phyloP scores from a whole-genome alignment of 2,888 invertebrate genomes.

The Maniola hyperantus region DNA sequence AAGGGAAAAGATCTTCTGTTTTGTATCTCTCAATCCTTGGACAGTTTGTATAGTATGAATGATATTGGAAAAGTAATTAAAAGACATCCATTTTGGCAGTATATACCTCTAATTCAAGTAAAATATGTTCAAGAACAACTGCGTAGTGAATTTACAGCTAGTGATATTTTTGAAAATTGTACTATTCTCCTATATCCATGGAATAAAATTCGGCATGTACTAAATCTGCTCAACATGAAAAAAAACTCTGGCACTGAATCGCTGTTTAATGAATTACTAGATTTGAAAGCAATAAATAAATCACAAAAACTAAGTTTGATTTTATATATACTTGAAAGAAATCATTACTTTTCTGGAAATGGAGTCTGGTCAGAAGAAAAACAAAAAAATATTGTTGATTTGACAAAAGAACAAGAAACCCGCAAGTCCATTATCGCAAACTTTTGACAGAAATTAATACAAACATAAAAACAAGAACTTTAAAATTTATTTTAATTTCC shows the following conservation, averaged over 20 bases:
- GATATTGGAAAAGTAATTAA: conserved; percentile 58
- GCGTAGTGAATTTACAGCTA: conserved; percentile 52
- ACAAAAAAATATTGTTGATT: conserved; percentile 45
- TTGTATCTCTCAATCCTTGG: conserved; percentile 62
- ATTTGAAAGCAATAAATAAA: conserved; percentile 54
- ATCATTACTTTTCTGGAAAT: conserved; percentile 76
- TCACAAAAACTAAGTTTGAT: conserved; percentile 68
- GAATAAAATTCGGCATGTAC: conserved; percentile 62
- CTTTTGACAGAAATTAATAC: not conserved
- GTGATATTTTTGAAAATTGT: conserved; percentile 73
- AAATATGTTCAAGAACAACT: conserved; percentile 64
- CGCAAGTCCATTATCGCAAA: not conserved
- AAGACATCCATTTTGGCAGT: conserved; percentile 75
- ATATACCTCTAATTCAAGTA: conserved; percentile 69
- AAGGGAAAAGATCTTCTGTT: conserved; percentile 74
- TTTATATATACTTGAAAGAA: conserved; percentile 71
- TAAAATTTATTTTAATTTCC: too few relatives aligned
- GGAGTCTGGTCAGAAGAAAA: conserved; percentile 75
- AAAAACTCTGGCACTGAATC: conserved; percentile 34
- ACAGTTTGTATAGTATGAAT: conserved; percentile 52
- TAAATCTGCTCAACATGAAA: conserved; percentile 48
- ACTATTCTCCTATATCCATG: conserved; percentile 73
- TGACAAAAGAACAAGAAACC: conserved; percentile 7
- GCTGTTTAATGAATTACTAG: conserved; percentile 52
- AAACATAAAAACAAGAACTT: not conserved